Evolutionary conservation across 2,797 vertebrate genomes (phyloP).

Genomic region (Pelochelys cantorii): DNA sequence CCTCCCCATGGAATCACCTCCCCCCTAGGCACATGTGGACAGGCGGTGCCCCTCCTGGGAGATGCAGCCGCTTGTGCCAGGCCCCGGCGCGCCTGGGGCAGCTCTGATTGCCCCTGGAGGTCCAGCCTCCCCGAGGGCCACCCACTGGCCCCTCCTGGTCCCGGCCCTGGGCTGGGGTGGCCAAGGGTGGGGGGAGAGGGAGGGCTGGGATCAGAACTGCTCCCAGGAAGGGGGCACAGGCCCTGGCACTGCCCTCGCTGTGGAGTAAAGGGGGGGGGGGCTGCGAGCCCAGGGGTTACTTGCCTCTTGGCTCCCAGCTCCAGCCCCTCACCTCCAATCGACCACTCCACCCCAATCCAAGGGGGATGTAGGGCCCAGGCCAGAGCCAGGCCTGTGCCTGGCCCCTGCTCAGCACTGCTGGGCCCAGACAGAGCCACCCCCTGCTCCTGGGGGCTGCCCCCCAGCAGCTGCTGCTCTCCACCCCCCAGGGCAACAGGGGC

Average conservation of each 20-base stretch:
- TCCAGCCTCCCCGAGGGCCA: too few species aligned
- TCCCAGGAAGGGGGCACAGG: not conserved
- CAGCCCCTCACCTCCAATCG: too few species aligned
- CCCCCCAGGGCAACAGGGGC: not conserved
- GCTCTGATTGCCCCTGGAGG: not conserved
- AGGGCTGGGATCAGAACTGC: not conserved
- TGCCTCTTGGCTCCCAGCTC: too few species aligned
- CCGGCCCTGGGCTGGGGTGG: not conserved
- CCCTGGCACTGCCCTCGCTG: not conserved
- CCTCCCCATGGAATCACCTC: too few species aligned
- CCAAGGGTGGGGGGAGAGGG: too few species aligned
- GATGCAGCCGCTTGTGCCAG: rapidly evolving
- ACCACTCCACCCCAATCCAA: not conserved
- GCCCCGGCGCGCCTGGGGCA: not conserved
- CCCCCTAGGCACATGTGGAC: not conserved
- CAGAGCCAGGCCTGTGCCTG: too few species aligned
- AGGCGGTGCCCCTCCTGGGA: not conserved
- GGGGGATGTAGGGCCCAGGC: not conserved
- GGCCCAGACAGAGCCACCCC: rapidly evolving
- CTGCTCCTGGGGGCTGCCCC: not conserved
- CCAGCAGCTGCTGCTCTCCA: not conserved
- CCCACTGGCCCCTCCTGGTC: too few species aligned
- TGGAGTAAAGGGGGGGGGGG: not conserved
- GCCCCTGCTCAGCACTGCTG: not conserved
- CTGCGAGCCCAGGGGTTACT: too few species aligned